Percentiles rank a stretch among this genome's conserved stretches.
Conservation (phyloP, 2,113 vertebrate species). For the Garra rufa region DNA sequence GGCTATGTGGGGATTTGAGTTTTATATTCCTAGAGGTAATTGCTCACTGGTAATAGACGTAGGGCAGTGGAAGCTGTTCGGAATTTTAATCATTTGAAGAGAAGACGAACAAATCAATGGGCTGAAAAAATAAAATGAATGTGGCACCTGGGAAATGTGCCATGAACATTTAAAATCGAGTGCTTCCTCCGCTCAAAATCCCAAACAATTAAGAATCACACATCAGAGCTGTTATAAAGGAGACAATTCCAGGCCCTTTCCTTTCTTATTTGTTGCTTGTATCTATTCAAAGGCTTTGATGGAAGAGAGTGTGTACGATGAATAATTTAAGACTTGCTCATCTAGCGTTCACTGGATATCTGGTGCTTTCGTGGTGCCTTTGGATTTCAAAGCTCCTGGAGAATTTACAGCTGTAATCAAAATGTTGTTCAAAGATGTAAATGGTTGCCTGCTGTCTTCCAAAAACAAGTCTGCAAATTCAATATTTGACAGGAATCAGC, state of each 20-base stretch:
- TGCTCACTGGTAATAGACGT: neutral
- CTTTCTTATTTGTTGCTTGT: conserved; percentile 29
- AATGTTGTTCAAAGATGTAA: conserved; percentile 53
- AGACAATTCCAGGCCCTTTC: neutral
- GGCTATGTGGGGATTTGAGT: neutral
- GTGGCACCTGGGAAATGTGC: neutral
- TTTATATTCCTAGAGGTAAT: neutral
- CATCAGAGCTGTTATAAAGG: neutral
- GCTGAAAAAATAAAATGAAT: neutral
- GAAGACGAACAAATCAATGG: neutral
- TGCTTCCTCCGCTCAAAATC: neutral
- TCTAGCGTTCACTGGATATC: conserved; percentile 31
- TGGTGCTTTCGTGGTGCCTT: conserved; percentile 27
- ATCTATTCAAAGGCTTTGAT: conserved; percentile 41
- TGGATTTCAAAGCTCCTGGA: conserved; percentile 45
- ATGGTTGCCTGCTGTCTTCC: conserved; percentile 17
- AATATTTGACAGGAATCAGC: conserved; percentile 20
- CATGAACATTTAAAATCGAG: conserved; percentile 22
- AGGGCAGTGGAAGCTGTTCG: neutral
- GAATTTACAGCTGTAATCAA: conserved; percentile 33
- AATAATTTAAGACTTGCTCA: conserved; percentile 53
- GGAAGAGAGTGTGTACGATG: conserved; percentile 15
- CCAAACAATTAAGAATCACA: conserved; percentile 21
- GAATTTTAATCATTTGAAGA: neutral
- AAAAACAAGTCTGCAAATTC: conserved; percentile 35